Evolutionary conservation across 2,888 invertebrate species (phyloP).

Genomic region (Chrysopilus asiliformis): DNA sequence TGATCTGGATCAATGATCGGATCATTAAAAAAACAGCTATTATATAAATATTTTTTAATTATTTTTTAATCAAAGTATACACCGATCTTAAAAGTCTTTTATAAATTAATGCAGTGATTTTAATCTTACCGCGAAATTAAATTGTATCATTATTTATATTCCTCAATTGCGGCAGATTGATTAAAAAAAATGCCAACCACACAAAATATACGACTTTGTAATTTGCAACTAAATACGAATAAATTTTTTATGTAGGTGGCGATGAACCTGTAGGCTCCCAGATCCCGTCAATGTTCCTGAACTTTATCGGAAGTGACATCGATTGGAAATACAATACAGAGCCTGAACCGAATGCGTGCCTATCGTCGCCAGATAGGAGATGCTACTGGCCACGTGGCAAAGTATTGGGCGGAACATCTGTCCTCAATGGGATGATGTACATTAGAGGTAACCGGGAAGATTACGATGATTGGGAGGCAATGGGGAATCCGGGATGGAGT

Average conservation of each 20-base stretch:
- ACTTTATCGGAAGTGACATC: conserved; percentile 72
- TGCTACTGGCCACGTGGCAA: conserved; percentile 82
- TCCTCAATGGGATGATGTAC: conserved; percentile 94
- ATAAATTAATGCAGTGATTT: no score
- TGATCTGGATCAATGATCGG: no score
- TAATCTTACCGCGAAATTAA: no score
- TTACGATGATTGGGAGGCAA: conserved; percentile 75
- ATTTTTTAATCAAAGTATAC: no score
- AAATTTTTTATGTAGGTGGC: conserved; percentile 40
- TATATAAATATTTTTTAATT: no score
- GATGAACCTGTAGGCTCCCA: conserved; percentile 81
- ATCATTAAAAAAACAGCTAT: no score
- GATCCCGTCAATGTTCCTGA: conserved; percentile 80
- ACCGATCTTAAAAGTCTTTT: no score
- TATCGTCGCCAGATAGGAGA: conserved; percentile 52
- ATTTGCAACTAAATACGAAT: neutral
- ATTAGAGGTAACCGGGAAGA: conserved; percentile 77
- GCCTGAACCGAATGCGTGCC: conserved; percentile 63
- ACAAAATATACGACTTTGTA: no score
- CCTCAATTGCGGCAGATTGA: no score
- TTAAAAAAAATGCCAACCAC: no score
- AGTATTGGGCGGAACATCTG: conserved; percentile 82
- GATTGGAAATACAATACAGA: conserved; percentile 83
- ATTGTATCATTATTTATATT: no score
- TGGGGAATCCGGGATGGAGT: conserved; percentile 80